Evolutionary conservation across 64 coral and sea anemone genomes (phyloP).

Genomic region (Porites lutea): DNA sequence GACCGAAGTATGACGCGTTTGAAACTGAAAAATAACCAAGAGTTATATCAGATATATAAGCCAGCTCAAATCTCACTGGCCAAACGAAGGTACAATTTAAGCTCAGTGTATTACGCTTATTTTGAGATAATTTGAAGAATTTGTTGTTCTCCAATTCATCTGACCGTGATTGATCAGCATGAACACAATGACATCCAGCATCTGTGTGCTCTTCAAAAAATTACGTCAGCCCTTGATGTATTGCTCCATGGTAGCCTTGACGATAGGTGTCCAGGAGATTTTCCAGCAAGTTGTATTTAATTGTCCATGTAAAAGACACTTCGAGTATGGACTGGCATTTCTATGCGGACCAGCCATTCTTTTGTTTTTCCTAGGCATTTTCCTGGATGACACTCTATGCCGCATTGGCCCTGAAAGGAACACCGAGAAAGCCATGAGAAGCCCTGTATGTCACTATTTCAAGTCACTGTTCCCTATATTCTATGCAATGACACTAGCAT

Average conservation of each 20-base stretch:
- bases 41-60: too few relatives aligned
- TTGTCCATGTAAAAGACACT: constrained; percentile 12
- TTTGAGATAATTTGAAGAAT: too few relatives aligned
- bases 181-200: neutral
- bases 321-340: constrained; percentile 2
- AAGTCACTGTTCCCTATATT: too few relatives aligned
- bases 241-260: neutral
- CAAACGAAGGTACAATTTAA: too few relatives aligned
- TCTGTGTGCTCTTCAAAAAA: neutral
- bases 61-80: too few relatives aligned
- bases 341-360: neutral
- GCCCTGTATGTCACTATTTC: neutral
- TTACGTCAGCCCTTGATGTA: neutral
- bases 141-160: too few relatives aligned
- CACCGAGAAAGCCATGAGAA: neutral
- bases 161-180: neutral
- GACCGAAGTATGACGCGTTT: too few relatives aligned
- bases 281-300: constrained; percentile 15
- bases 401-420: neutral
- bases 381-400: neutral
- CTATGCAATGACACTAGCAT: neutral
- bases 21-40: too few relatives aligned
- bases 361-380: neutral
- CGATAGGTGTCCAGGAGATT: neutral
- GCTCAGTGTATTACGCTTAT: too few relatives aligned